Percentiles rank a stretch among this genome's conserved stretches.
These are phyloP conservation scores for Leptopterna dolabrata DNA, from an alignment of 2,888 invertebrate species.

Conservation along the genomic window DNA sequence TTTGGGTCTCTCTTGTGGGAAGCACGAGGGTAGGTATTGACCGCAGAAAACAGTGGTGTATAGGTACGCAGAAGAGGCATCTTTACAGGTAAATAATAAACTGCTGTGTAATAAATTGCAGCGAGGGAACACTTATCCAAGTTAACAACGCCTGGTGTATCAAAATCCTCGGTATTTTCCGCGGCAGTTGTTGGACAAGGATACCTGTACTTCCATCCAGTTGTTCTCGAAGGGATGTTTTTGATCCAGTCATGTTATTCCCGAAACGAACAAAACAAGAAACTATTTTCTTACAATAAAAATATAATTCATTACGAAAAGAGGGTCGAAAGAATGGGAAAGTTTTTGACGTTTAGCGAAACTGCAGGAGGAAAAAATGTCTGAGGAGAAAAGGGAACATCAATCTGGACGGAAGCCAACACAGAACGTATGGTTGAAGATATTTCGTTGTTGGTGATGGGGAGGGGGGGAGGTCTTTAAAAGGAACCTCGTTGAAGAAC, in stretches of 20 bases:
- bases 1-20: no score
- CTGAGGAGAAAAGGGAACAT: neutral
- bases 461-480: neutral
- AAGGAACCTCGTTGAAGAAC: conserved; percentile 19
- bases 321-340: conserved; percentile 28
- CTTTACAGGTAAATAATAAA: no score
- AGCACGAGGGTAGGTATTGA: no score
- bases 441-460: neutral
- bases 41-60: no score
- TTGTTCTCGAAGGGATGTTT: neutral
- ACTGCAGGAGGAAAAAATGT: conserved; percentile 17
- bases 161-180: no score
- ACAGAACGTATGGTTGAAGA: conserved; percentile 23
- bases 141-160: no score
- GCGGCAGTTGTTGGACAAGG: no score
- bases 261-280: neutral
- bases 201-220: neutral
- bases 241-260: neutral
- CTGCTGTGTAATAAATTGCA: no score
- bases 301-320: conserved; percentile 17
- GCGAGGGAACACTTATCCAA: no score
- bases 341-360: conserved; percentile 55
- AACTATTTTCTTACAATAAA: neutral
- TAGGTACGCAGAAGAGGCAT: no score
- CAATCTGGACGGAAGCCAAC: conserved; percentile 47